Evolutionary conservation across 2,888 invertebrate genomes (phyloP).

Genomic region (Eupeodes luniger): DNA sequence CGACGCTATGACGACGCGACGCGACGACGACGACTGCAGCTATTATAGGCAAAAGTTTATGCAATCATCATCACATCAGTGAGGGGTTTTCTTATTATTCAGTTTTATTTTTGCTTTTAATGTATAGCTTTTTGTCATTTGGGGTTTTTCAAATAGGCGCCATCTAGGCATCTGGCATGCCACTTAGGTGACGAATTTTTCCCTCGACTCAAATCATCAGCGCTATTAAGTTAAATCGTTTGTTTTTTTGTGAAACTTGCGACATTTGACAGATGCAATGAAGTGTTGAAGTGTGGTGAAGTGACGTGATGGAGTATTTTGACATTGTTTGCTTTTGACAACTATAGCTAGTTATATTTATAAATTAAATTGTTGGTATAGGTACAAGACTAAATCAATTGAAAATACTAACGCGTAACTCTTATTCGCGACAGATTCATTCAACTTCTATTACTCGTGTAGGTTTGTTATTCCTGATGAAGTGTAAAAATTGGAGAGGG

Average conservation of each 20-base stretch:
- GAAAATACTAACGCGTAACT: too few species aligned
- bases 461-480: too few species aligned
- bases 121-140: constrained; percentile 28
- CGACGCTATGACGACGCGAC: background rate
- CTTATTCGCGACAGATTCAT: too few species aligned
- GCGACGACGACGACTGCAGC: background rate
- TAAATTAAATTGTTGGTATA: background rate
- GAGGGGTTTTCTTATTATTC: background rate
- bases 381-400: too few species aligned
- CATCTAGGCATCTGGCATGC: constrained; percentile 70
- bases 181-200: constrained; percentile 50
- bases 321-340: constrained; percentile 36
- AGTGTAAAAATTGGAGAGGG: too few species aligned
- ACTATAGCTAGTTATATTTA: background rate
- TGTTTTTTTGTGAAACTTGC: constrained; percentile 33
- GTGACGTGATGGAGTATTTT: constrained; percentile 50
- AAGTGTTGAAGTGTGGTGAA: constrained; percentile 56
- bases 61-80: constrained; percentile 24
- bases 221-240: constrained; percentile 49
- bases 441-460: too few species aligned
- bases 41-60: constrained; percentile 48
- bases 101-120: background rate
- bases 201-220: constrained; percentile 36
- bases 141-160: constrained; percentile 62
- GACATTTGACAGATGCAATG: constrained; percentile 53